A percentile compares a stretch with the other conserved stretches of the same genome.
phyloP scores from a whole-genome alignment of 2,113 vertebrate genomes.

The Micromys minutus region DNA sequence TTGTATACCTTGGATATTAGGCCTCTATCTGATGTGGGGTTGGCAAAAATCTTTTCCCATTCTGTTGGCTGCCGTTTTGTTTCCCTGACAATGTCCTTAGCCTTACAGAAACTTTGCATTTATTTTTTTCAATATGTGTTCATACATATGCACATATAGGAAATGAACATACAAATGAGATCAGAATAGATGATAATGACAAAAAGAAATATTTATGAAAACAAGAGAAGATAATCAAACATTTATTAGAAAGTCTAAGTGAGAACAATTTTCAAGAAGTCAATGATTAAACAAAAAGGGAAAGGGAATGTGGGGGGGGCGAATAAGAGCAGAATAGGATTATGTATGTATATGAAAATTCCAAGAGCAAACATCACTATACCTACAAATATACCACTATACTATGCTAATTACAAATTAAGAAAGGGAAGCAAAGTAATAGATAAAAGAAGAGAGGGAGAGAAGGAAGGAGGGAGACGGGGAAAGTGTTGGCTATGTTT shows the following conservation, averaged over 20 bases:
- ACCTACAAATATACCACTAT: neutral
- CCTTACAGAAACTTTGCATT: too few relatives aligned
- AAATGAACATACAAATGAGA: too few relatives aligned
- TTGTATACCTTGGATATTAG: too few relatives aligned
- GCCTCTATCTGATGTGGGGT: too few relatives aligned
- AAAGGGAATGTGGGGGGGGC: neutral
- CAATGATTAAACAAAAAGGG: neutral
- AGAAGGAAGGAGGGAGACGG: too few relatives aligned
- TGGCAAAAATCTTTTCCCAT: too few relatives aligned
- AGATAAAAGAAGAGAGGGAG: neutral
- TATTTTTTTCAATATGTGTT: neutral
- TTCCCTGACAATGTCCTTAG: too few relatives aligned
- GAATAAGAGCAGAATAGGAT: neutral
- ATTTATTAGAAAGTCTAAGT: neutral
- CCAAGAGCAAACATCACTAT: neutral
- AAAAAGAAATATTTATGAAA: neutral
- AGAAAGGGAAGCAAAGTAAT: neutral
- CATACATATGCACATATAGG: neutral
- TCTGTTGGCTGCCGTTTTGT: too few relatives aligned
- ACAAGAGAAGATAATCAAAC: neutral
- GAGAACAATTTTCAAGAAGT: neutral
- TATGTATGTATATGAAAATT: neutral
- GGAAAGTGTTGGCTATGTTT: too few relatives aligned
- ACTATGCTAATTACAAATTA: neutral
- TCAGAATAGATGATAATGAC: neutral